Evolutionary conservation across 2,888 invertebrate genomes (phyloP), one percentile per base, ranked within the genome.

Genomic region (Volucella zonaria): DNA sequence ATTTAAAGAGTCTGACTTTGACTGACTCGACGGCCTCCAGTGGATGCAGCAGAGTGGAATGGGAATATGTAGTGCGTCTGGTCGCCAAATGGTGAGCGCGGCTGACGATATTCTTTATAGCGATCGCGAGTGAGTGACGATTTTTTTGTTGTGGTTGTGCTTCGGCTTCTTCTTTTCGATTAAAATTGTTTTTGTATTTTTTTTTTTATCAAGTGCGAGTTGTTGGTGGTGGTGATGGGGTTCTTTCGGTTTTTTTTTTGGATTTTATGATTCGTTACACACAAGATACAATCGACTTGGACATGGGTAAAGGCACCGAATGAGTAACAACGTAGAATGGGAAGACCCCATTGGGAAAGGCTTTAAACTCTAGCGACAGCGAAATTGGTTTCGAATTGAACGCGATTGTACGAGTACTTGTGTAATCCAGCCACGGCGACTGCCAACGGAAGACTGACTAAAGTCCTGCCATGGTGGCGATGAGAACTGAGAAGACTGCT

Each of bases 371-470:
- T 31, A 31, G 31, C 31, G 31, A 31, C 6, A 31, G 31, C 31
- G 31, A 31, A n/a, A n/a, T n/a, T 31, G 0, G 31, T 6, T 31
- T 31, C 31, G 31, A 31, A 6, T 31, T 31, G 31, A 31, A 31
- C 31, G 31, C 31, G 31, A 31, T 31, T 31, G 6, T 61, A 76
- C 74, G 64, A 66, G 67, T 47, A 11, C 68, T 31, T 31, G 6
- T 73, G 62, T 76, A 85, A 77, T 74, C 85, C 76, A 81, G 70
- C 73, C 86, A 68, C 87, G 86, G 59, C 86, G 87, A 86, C 86
- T 85, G 87, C 87, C 86, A 86, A 80, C 80, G 85, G 81, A 85
- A 86, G 87, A 87, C 87, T 87, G 83, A 86, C 79, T 73, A 62
- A 62, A 81, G 85, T 85, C 85, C 85, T 85, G 79, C 68, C 81